Conservation (phyloP, 2,113 vertebrate species). For the Nycticebus coucang region DNA sequence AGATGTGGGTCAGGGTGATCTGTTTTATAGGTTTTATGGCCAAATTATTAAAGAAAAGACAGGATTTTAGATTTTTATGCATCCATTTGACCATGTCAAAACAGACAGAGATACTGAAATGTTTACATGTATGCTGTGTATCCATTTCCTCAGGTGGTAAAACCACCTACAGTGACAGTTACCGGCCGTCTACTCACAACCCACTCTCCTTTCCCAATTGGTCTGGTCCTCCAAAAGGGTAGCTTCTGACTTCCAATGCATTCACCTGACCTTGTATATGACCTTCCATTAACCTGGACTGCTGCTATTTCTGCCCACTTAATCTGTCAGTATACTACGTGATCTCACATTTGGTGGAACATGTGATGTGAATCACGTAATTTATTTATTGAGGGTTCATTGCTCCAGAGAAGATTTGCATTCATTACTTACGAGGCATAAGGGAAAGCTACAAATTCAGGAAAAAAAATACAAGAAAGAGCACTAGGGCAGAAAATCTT, state of each 20-base stretch:
- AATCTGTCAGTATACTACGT: not conserved
- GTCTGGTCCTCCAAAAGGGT: not conserved
- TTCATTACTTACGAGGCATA: not conserved
- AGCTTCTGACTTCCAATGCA: not conserved
- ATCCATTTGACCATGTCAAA: not conserved
- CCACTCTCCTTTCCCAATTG: not conserved
- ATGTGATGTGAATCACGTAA: not conserved
- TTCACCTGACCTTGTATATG: not conserved
- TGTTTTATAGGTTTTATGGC: not conserved
- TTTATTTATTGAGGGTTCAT: not conserved
- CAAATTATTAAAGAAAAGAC: not conserved
- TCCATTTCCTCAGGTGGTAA: not conserved
- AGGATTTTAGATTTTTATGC: not conserved
- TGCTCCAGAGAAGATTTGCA: not conserved
- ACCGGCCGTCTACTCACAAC: not conserved
- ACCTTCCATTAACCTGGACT: not conserved
- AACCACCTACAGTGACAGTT: not conserved
- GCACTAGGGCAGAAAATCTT: not conserved
- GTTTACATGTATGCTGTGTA: fast-evolving
- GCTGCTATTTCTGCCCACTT: not conserved
- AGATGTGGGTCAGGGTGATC: not conserved
- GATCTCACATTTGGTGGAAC: not conserved
- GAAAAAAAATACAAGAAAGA: not conserved
- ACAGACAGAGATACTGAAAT: not conserved
- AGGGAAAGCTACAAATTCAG: not conserved